Base-by-base conservation (phyloP, 2,888 invertebrate genomes). In the Cylindroiulus punctatus region DNA sequence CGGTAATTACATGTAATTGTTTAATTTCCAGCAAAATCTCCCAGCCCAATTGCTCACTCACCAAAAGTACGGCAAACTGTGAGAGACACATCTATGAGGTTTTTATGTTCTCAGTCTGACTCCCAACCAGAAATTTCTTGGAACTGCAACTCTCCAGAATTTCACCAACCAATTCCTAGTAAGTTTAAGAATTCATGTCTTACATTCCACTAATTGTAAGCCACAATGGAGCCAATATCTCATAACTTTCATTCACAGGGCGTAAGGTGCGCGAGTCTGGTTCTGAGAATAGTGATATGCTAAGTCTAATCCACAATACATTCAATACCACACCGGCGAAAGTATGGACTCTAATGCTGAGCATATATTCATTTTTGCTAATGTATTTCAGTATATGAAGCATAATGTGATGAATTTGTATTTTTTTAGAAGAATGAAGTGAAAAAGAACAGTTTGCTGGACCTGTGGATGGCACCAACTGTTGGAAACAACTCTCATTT, bases 81-180 rank as follows among this genome's bases (percentile, higher is more conserved):
- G 7, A 82, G 22, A 82, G 82, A 82, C 22, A 82, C 82, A 40
- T 40, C 82, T 36, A 40, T 82, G 19, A 82, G 36, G n/a, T 82
- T 82, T 42, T 36, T 82, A n/a, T 82, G 40, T 19, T 82, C 82
- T 10, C 82, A 82, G 36, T 26, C 65, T 26, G 82, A 82, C 7
- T 42, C 82, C 3, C 82, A 82, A 42, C 42, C 82, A 42, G 82
- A 82, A 36, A 82, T 82, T 36, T 40, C 82, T n/a, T 82, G 82
- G 82, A 82, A 82, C 36, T 82, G 82, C n/a, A 82, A 82, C 42
- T 82, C 82, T 42, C 82, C 82, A n/a, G 82, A 82, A 42, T 82
- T 40, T 42, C 32, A 42, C n/a, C 32, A 40, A 36, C 22, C 36
- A 82, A 17, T 8, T 17, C n/a, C 82, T n/a, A 36, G 82, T 82